These are phyloP conservation scores for Melipona bicolor DNA, from an alignment of 2,888 invertebrate genomes.

Conservation along the genomic window DNA sequence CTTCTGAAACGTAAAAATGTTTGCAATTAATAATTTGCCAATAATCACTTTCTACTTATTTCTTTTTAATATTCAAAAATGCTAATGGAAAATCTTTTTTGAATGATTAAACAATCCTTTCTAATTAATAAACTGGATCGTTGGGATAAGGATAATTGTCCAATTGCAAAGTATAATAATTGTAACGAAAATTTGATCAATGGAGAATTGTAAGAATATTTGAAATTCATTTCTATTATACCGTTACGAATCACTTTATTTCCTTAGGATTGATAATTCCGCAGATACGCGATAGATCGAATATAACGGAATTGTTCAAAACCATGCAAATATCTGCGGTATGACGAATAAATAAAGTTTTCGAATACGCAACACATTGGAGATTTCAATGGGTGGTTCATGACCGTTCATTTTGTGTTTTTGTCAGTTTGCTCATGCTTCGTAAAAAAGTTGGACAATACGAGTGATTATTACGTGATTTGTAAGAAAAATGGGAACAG, in stretches of 20 bases:
- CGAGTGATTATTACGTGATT: conserved; percentile 28
- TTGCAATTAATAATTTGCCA: not conserved
- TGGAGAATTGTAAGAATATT: not conserved
- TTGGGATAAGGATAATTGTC: not conserved
- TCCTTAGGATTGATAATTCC: not conserved
- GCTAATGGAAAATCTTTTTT: not conserved
- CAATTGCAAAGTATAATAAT: not conserved
- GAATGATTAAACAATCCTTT: not conserved
- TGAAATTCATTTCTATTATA: not conserved
- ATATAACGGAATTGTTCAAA: conserved; percentile 64
- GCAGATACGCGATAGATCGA: conserved; percentile 19
- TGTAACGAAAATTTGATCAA: not conserved
- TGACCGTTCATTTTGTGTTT: conserved; percentile 11
- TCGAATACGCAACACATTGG: not conserved
- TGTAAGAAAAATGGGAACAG: conserved; percentile 24
- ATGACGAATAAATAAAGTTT: conserved; percentile 38
- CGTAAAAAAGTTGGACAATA: not conserved
- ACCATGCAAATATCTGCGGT: conserved; percentile 25
- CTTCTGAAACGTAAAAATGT: not conserved
- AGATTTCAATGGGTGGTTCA: not conserved
- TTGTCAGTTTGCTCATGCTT: not conserved
- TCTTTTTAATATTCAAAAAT: not conserved
- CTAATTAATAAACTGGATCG: not conserved
- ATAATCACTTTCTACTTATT: not conserved
- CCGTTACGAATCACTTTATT: not conserved